Evolutionary conservation across 53 echinoderm and acorn worm species (phyloP), one percentile per base, ranked within the genome.

Genomic region (Astropecten irregularis): DNA sequence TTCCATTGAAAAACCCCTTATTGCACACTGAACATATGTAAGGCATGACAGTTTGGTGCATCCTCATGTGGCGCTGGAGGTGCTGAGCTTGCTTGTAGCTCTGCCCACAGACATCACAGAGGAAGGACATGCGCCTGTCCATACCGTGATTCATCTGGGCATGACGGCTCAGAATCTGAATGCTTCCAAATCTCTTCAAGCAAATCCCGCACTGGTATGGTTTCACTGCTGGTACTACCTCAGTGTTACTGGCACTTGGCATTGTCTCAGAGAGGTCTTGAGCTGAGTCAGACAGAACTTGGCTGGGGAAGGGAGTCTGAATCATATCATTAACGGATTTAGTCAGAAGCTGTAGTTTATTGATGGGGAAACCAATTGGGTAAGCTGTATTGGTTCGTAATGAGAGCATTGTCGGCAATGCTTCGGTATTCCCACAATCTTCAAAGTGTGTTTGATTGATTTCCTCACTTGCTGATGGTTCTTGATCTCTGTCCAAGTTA

Each of bases 201-300:
- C 86, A 85, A 10, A 85, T 66, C 22, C 74, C 74, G 37, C 86
- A 85, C 66, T 85, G 64, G 76, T 85, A 85, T 2, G 84, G 84
- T 61, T 62, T 84, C n/a, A 34, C 34, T 21, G 64, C 60, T 8
- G 84, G 84, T 27, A 53, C 20, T 20, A 30, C 61, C 31, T 62
- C 22, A 3, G 32, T 14, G 20, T 26, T 2, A 21, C 11, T 47
- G 27, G 81, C 30, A 57, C n/a, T 38, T 0, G 37, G 53, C 11
- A n/a, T 21, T 1, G 25, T 6, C 9, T 19, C 37, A 49, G 25
- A 47, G 10, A 62, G 79, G 26, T 27, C n/a, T 52, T 30, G 51
- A 31, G 29, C 60, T 19, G 33, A 46, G 4, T 44, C 20, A 1
- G 47, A 10, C 40, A 40, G 11, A 27, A 46, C 5, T 48, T 48